Evolutionary conservation across 1,140 invertebrate species (phyloP).

Genomic region (Nebria ingens): DNA sequence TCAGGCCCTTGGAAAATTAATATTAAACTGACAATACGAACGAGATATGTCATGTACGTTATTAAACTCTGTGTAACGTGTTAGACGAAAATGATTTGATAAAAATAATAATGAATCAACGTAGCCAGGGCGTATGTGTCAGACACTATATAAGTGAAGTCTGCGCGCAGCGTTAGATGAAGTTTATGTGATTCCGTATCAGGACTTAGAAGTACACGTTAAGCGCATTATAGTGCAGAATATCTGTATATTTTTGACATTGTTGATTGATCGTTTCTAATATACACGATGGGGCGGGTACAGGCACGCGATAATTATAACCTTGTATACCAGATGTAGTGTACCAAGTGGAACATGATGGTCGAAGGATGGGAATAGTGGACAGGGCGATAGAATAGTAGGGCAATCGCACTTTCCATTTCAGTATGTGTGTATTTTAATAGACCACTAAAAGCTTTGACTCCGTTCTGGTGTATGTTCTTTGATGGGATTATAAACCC

Average conservation of each 20-base stretch:
- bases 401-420: neutral
- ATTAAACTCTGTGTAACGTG: too few species aligned
- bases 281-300: constrained; percentile 3
- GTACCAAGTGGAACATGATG: neutral
- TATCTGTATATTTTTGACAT: constrained; percentile 6
- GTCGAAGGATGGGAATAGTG: too few species aligned
- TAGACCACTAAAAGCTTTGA: constrained; percentile 1
- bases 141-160: too few species aligned
- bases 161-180: too few species aligned
- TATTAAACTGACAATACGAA: too few species aligned
- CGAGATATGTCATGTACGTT: too few species aligned
- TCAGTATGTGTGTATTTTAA: neutral
- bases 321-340: constrained; percentile 8
- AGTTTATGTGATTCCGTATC: too few species aligned
- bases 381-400: too few species aligned
- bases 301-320: constrained; percentile 4
- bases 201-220: neutral
- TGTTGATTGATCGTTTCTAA: constrained; percentile 5
- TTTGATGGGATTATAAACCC: neutral
- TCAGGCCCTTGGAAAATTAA: too few species aligned
- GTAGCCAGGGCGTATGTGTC: too few species aligned
- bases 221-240: constrained; percentile 3
- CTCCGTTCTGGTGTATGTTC: neutral
- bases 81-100: too few species aligned
- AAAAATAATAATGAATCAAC: too few species aligned